phyloP scores from a whole-genome alignment of 2,113 vertebrate species.

The Tylochromis polylepis region DNA sequence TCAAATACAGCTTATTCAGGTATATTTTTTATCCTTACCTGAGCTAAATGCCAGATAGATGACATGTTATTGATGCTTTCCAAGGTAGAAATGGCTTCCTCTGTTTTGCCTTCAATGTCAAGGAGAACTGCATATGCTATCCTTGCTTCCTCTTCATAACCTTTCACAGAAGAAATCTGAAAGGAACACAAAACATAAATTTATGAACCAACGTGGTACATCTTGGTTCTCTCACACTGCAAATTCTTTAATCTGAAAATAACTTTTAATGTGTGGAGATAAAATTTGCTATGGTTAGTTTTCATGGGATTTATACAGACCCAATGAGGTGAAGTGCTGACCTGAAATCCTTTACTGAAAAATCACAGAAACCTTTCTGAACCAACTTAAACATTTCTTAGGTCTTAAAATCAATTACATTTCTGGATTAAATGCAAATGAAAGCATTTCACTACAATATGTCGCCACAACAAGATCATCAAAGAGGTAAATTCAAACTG shows the following conservation, averaged over 20 bases:
- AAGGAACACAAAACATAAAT: not conserved
- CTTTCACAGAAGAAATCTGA: constrained; percentile 79
- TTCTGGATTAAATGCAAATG: not conserved
- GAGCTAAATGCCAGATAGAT: constrained; percentile 89
- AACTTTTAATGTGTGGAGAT: not conserved
- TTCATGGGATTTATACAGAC: not conserved
- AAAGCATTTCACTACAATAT: not conserved
- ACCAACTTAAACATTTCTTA: not conserved
- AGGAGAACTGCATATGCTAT: constrained; percentile 83
- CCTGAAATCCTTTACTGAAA: not conserved
- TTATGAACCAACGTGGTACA: not conserved
- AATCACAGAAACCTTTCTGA: not conserved
- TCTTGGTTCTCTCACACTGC: not conserved
- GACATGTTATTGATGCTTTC: constrained; percentile 85
- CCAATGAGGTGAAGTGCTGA: not conserved
- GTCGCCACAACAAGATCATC: not conserved
- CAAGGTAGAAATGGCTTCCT: constrained; percentile 86
- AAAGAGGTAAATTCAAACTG: not conserved
- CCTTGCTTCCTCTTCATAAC: constrained; percentile 82
- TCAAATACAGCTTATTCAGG: not conserved
- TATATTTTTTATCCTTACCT: constrained; percentile 69
- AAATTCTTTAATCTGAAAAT: not conserved
- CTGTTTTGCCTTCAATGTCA: constrained; percentile 89
- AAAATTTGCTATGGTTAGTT: not conserved
- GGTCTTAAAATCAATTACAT: not conserved